Conservation (phyloP, 2,797 vertebrate genomes). For the Clarias laeviceps region DNA sequence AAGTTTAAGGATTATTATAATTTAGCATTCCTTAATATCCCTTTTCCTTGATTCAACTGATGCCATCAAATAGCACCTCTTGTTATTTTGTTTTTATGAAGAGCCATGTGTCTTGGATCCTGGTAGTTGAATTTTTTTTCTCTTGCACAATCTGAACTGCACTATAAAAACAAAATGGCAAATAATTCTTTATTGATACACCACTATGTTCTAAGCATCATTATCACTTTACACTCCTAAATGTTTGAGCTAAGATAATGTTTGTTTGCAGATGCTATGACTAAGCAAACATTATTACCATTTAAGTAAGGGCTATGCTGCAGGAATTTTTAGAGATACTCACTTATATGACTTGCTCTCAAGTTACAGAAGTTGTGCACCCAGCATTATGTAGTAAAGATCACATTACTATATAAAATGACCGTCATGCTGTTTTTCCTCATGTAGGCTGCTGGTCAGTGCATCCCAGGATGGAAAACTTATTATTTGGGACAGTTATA, state of each 20-base stretch:
- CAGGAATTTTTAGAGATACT: background rate
- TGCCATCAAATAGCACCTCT: background rate
- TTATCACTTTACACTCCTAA: slow-evolving; percentile 21
- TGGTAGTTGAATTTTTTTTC: background rate
- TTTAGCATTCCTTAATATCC: background rate
- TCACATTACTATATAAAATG: background rate
- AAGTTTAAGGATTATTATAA: background rate
- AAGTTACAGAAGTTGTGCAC: background rate
- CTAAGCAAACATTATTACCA: slow-evolving; percentile 40
- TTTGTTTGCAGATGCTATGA: slow-evolving; percentile 39
- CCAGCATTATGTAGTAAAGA: background rate
- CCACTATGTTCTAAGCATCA: too few species aligned
- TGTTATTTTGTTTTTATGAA: background rate
- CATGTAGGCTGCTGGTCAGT: slow-evolving; percentile 92
- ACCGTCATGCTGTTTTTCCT: slow-evolving; percentile 27
- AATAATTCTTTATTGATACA: background rate
- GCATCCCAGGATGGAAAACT: slow-evolving; percentile 99
- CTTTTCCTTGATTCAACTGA: background rate
- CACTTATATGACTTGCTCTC: background rate
- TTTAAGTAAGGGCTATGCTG: slow-evolving; percentile 5
- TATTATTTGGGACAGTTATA: slow-evolving; percentile 99
- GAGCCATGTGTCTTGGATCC: background rate
- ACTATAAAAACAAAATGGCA: background rate
- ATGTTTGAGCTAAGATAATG: background rate
- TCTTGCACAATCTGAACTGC: background rate